phyloP scores from a whole-genome alignment of 2,888 invertebrate genomes.

The Mantis religiosa region DNA sequence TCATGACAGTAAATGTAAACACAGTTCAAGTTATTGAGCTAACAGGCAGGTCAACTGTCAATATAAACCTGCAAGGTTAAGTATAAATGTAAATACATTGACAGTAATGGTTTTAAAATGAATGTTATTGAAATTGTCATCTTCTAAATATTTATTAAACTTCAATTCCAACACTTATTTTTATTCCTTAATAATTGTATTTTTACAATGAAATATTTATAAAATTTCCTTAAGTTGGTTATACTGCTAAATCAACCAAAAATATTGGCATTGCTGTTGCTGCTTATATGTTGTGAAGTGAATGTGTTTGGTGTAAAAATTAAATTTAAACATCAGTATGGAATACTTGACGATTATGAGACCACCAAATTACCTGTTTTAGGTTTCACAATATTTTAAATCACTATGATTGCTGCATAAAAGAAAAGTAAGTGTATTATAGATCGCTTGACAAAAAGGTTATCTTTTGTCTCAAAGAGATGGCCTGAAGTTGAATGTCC shows the following conservation, averaged over 20 bases:
- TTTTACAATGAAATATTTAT: background rate
- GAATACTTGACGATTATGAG: background rate
- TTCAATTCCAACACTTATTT: background rate
- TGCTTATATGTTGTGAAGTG: background rate
- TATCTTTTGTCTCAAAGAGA: constrained; percentile 24
- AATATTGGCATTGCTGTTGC: constrained; percentile 10
- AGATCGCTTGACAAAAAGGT: constrained; percentile 10
- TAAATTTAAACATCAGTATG: background rate
- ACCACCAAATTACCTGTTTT: background rate
- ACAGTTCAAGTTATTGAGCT: background rate
- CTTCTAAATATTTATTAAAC: background rate
- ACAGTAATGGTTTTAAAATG: background rate
- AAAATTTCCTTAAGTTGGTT: background rate
- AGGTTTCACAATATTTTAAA: background rate
- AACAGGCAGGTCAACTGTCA: background rate
- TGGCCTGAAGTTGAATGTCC: constrained; percentile 26
- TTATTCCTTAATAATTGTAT: background rate
- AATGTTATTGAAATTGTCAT: background rate
- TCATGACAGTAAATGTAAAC: background rate
- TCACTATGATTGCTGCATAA: background rate
- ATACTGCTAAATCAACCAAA: background rate
- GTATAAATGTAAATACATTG: background rate
- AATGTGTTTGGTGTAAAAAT: background rate
- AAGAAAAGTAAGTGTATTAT: background rate
- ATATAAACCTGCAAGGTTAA: background rate